Evolutionary conservation across 2,797 vertebrate species (phyloP).

Genomic region (Thalassophryne amazonica): DNA sequence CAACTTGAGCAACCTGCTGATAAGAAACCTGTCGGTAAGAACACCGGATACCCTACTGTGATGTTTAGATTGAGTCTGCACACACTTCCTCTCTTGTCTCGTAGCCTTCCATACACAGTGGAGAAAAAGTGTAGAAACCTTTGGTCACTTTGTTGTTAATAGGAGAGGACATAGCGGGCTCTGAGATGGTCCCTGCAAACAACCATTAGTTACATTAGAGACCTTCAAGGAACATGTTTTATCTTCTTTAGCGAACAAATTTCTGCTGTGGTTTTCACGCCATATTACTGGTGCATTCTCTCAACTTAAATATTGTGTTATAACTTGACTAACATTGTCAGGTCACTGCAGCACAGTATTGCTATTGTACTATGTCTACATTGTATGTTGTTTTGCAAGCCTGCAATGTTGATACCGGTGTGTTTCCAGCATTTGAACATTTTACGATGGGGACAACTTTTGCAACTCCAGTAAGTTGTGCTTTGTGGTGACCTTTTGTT

Average conservation of each 20-base stretch:
- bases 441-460: conserved; percentile 83
- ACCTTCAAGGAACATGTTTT: not conserved
- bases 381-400: conserved; percentile 28
- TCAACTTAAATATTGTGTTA: conserved; percentile 11
- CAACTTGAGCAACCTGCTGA: conserved; percentile 87
- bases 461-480: conserved; percentile 89
- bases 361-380: conserved; percentile 22
- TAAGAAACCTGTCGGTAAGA: conserved; percentile 88
- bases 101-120: too few relatives aligned
- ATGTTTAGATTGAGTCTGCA: not conserved
- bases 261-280: not conserved
- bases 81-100: too few relatives aligned
- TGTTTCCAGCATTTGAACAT: conserved; percentile 86
- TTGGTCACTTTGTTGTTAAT: not conserved
- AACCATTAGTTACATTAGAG: conserved; percentile 2
- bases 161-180: conserved; percentile 2
- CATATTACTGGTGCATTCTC: not conserved
- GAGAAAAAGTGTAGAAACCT: too few relatives aligned
- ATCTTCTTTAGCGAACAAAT: conserved; percentile 1
- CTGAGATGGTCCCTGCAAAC: conserved; percentile 18
- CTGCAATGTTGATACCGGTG: conserved; percentile 58
- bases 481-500: conserved; percentile 79
- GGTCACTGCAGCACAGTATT: conserved; percentile 8
- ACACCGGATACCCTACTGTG: conserved; percentile 3
- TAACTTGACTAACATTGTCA: conserved; percentile 11